Base-by-base conservation (phyloP, 2,888 invertebrate species). In the Galerucella nymphaeae region DNA sequence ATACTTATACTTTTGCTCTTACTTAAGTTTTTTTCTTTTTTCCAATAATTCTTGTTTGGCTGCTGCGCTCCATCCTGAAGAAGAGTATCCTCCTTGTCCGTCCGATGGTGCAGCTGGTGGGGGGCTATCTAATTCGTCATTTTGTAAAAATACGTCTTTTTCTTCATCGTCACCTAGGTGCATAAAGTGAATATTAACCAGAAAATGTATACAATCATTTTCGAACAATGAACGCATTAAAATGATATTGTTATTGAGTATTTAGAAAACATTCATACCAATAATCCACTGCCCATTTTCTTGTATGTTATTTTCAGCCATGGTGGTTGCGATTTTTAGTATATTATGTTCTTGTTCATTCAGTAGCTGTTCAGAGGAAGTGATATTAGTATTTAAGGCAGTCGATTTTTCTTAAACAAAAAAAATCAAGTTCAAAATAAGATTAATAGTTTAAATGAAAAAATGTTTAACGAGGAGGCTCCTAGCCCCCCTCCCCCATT, bases 61-160 rank as follows among this genome's bases (percentile, higher is more conserved):
- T 2, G 83, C 81, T 1, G 78, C 65, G 5, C 82, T 77, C 48
- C 79, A 76, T 5, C 80, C 80, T 20, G 73, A 73, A 14, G 18
- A 42, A 11, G 69, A 70, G 38, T 82, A 78, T 4, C 81, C 80
- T 0, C 87, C 86, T 83, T 86, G 84, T 80, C 88, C 86, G 83
- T 88, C 77, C 80, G 88, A 85, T 80, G 88, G 82, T 14, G 85
- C 81, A 3, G 83, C 80, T n/a, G 86, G 85, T 6, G 85, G 85
- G 20, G 78, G 76, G 73, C 79, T 80, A 14, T 84, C 82, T 30
- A 76, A 71, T 59, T 79, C 82, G n/a, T 81, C 83, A 70, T 78
- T 77, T 71, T 81, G 81, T 13, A 89, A 89, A 82, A 90, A 90
- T 16, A 84, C 86, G 74, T 90, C 90, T 67, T 85, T 83, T 18